Evolutionary conservation across 1,140 invertebrate species (phyloP), one percentile per base, ranked within the genome.

Genomic region (Berghia stephanieae): DNA sequence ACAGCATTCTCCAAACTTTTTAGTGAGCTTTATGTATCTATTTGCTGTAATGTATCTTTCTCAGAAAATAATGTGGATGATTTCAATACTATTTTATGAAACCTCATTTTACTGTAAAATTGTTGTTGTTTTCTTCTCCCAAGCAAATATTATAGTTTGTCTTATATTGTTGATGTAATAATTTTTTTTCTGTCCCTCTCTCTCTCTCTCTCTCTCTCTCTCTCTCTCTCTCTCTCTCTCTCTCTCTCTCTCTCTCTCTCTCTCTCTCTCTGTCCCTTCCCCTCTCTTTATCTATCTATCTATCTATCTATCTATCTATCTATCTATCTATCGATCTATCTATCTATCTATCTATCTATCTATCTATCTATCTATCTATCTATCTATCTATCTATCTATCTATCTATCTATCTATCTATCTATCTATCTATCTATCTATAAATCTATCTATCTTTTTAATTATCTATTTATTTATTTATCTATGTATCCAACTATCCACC

Each of bases 131-230:
- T n/a, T n/a, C n/a, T n/a, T n/a, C n/a, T n/a, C n/a, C n/a, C n/a
- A n/a, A n/a, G n/a, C n/a, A n/a, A n/a, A n/a, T n/a, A n/a, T n/a
- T n/a, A n/a, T n/a, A n/a, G n/a, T n/a, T 13, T 34, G 13, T 66
- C 63, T 66, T 31, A 16, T 31, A 10, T 38, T 69, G 6, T 10
- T 10, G 27, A 34, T 34, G 8, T 69, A 38, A 34, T 38, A 10
- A 10, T 27, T 43, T 4, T 8, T 43, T 8, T 2, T 40, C 24
- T 21, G 8, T 70, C 68, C 31, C 38, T 66, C 60, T 66, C 60
- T 66, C 60, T 66, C 60, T 66, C 60, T 66, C 60, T 66, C 60
- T 66, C 60, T 66, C 60, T 66, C 60, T 66, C 60, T 66, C 60
- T 66, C 60, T 66, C 18, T 66, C 60, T 66, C 60, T 66, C 60